A percentile compares a stretch with the other conserved stretches of the same genome.
phyloP scores from a whole-genome alignment of 2,113 vertebrate genomes.

The Cebidichthys violaceus region DNA sequence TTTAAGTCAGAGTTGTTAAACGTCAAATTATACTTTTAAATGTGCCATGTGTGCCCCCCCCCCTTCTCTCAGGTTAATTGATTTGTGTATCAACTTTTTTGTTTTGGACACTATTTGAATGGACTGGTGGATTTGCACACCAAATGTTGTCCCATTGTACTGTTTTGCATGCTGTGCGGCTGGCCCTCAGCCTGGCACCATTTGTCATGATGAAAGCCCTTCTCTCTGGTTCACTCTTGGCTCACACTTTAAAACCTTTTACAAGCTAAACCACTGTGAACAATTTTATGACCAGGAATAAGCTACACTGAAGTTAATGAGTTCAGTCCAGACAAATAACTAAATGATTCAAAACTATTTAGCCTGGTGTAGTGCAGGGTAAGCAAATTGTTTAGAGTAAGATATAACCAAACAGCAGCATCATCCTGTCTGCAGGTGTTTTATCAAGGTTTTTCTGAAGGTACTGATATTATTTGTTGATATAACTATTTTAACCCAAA shows the following conservation, averaged over 20 bases:
- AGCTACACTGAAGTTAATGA: slow-evolving; percentile 3
- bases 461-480: not conserved
- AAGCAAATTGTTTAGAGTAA: not conserved
- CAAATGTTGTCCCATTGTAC: slow-evolving; percentile 81
- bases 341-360: not conserved
- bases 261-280: slow-evolving; percentile 40
- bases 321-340: slow-evolving; percentile 19
- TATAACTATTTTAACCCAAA: not conserved
- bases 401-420: not conserved
- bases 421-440: not conserved
- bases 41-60: not conserved
- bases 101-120: slow-evolving; percentile 76
- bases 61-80: slow-evolving; percentile 31
- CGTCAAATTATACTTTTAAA: slow-evolving; percentile 9
- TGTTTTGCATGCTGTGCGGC: slow-evolving; percentile 82
- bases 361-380: not conserved
- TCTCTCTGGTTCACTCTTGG: slow-evolving; percentile 49
- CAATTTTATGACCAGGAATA: slow-evolving; percentile 15
- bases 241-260: slow-evolving; percentile 56
- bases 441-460: not conserved
- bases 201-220: slow-evolving; percentile 66
- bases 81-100: slow-evolving; percentile 72
- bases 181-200: slow-evolving; percentile 63
- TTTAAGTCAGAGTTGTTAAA: slow-evolving; percentile 5
- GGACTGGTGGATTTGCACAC: slow-evolving; percentile 83